These are phyloP conservation scores for Dasysyrphus albostriatus DNA, from an alignment of 2,888 invertebrate genomes.

Conservation along the genomic window DNA sequence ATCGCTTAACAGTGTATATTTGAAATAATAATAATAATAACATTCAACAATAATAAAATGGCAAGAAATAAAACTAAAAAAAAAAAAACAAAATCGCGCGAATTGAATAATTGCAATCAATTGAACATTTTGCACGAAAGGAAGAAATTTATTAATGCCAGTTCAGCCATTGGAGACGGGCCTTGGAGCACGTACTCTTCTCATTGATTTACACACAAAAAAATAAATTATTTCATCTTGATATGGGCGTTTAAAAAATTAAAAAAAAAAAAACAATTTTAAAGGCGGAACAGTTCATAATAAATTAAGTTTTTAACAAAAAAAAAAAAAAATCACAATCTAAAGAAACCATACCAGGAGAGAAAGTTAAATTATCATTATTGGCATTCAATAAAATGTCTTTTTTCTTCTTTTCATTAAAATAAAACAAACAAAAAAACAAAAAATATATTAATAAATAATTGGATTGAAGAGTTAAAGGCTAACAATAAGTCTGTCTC, in stretches of 20 bases:
- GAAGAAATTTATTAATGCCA: constrained; percentile 16
- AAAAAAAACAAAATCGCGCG: constrained; percentile 28
- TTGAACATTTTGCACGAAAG: constrained; percentile 58
- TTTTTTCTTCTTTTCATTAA: not conserved
- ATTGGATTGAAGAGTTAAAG: constrained; percentile 1
- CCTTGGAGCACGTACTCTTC: constrained; percentile 4
- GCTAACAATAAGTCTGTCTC: not conserved
- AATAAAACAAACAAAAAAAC: not conserved
- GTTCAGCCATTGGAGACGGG: constrained; percentile 19
- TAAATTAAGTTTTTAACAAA: constrained; percentile 14
- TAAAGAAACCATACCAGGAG: not conserved
- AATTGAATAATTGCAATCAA: constrained; percentile 71
- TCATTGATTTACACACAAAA: not conserved
- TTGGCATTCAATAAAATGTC: not conserved
- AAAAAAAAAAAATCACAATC: not conserved
- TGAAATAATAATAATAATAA: not conserved
- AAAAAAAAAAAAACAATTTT: no score
- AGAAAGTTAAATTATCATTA: constrained; percentile 24
- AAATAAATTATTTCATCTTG: not conserved
- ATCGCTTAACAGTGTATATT: not conserved
- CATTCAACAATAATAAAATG: constrained; percentile 23
- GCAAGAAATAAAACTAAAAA: constrained; percentile 37
- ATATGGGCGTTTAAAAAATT: constrained; percentile 12
- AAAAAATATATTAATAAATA: constrained; percentile 1
- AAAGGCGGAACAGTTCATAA: constrained; percentile 18